Evolutionary conservation across 1,140 invertebrate genomes (phyloP), one percentile per base, ranked within the genome.

Genomic region (Polyergus mexicanus): DNA sequence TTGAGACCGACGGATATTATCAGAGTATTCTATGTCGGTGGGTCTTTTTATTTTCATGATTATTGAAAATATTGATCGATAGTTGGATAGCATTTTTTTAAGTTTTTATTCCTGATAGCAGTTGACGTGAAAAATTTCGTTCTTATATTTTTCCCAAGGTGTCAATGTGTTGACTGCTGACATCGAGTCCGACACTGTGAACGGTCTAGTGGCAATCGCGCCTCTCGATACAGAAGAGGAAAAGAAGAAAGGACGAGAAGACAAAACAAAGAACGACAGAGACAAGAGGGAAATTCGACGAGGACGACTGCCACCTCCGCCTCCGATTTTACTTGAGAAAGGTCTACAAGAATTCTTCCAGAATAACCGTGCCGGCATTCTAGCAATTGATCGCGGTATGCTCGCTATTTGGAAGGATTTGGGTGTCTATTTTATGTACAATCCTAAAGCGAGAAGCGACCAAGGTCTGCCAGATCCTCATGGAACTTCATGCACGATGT

Each of bases 381-480:
- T 95, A 6, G 65, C 91, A 4, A 89, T 86, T 19, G 92, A 92
- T 68, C 84, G 89, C 0, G 69, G 65, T 22, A 91, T 92, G 83
- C 72, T 89, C 16, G 91, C 94, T 0, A 89, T 95, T n/a, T 95
- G 94, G 94, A 92, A 88, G 38, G 93, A 94, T 71, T 87, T 90
- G 6, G 93, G 94, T 0, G 81, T 95, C 6, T 94, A 93, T 51
- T 95, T 94, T 65, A 89, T 94, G 86, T 95, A 92, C 74, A 92
- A 94, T 81, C 91, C 94, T 13, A 89, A 87, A 13, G 75, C 90
- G 0, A 77, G 87, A 19, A 91, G 81, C 54, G 81, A 92, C 19
- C 84, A 91, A 25, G 94, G 94, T 28, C 44, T 89, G 0, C 69
- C 56, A 0, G 86, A 89, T 32, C 75, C 89, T 7, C 51, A 84